These are phyloP conservation scores for Raja brachyura DNA, from an alignment of 2,113 vertebrate species.

Conservation along the genomic window DNA sequence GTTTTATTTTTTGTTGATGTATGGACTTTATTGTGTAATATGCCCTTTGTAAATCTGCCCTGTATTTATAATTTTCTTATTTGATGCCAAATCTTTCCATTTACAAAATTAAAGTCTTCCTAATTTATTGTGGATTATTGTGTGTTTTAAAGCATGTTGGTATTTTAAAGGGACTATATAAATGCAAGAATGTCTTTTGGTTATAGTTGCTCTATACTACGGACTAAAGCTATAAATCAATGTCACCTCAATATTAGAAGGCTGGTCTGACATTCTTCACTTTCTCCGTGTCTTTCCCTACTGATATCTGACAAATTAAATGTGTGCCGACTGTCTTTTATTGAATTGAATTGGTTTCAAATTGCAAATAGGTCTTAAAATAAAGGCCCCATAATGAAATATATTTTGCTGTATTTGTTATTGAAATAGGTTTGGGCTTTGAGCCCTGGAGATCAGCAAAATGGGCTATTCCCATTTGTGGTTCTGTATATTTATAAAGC, in stretches of 20 bases:
- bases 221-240: conserved; percentile 8
- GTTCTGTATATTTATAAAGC: not conserved
- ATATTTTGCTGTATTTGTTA: conserved; percentile 2
- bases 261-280: not conserved
- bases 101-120: conserved; percentile 7
- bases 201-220: not conserved
- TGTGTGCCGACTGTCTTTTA: not conserved
- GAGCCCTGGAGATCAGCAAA: not conserved
- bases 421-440: not conserved
- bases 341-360: conserved; percentile 18
- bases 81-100: not conserved
- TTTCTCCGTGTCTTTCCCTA: not conserved
- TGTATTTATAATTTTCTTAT: not conserved
- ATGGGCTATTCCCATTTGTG: conserved; percentile 20
- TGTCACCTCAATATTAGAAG: not conserved
- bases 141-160: not conserved
- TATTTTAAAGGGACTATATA: not conserved
- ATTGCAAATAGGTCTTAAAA: conserved; percentile 6
- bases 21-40: too few species aligned
- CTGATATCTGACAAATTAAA: conserved; percentile 27
- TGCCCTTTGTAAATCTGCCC: not conserved
- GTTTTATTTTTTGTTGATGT: not conserved
- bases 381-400: conserved; percentile 3
- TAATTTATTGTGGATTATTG: not conserved
- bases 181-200: not conserved